Evolutionary conservation across 2,797 vertebrate species (phyloP), one percentile per base, ranked within the genome.

Genomic region (Limosa lapponica): DNA sequence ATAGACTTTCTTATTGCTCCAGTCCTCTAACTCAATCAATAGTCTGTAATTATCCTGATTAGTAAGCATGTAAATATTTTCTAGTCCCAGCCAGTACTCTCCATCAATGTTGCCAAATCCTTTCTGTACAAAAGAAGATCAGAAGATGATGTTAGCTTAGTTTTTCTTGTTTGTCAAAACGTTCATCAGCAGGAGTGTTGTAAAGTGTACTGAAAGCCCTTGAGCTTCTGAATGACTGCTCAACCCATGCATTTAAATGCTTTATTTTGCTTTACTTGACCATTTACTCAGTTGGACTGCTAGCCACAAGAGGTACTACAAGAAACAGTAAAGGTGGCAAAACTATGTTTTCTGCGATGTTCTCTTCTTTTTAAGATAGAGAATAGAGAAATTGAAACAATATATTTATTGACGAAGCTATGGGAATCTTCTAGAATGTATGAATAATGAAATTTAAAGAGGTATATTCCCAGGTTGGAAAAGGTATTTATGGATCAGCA

Each of bases 1-100:
- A 0, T 99, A 99, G 43, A 99, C 99, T 94, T 99, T 99, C 97
- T 99, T 99, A 88, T 99, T 99, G 59, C 98, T 98, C 99, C 99
- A 99, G 98, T 99, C 99, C 98, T 99, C 99, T 96, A 99, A 89
- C 97, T 99, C 99, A 51, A 99, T 98, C 98, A 99, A 95, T 89
- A 99, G 91, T 95, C 99, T 99, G 88, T 99, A 99, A 97, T 99
- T 99, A 2, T 99, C 99, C 97, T 99, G 99, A 82, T 99, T 99
- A 57, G 98, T 99, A 91, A 99, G 97, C 97, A 98, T 98, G 96
- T 99, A 99, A 97, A 99, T 99, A 62, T 99, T 99, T 91, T 99
- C 99, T 85, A 99, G 96, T 36, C 99, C 99, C 70, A 99, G 98
- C 99, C 99, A 99, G 90, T 99, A 99, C 82, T 99, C 99, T 13